Evolutionary conservation across 2,113 vertebrate species (phyloP), one percentile per base, ranked within the genome.

Genomic region (Pimephales promelas): DNA sequence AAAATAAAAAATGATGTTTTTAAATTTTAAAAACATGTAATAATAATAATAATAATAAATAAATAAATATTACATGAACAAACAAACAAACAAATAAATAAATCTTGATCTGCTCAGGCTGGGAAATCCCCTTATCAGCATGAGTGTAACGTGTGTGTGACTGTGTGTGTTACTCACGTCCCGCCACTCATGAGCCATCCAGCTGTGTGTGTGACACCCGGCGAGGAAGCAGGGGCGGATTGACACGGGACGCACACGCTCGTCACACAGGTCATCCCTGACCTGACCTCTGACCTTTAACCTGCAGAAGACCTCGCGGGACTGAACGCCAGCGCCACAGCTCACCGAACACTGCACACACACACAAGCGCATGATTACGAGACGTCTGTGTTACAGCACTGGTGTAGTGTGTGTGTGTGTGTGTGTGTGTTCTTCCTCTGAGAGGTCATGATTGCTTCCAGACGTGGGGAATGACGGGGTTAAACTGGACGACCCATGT

Each of bases 321-420:
- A 92, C 92, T 97, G 96, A 64, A 93, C 81, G 26, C 97, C 98
- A 0, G 84, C 86, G 20, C 97, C 97, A 76, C 97, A 98, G 87
- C 95, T 96, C 28, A 92, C 94, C 5, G 97, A 98, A 73, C 98
- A 99, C 98, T 98, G 10, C 31, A 84, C 91, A 79, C 1, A 73
- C 24, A 83, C 3, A 62, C 11, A 80, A 47, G 11, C 3, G 13
- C 13, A 16, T 13, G 45, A 13, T 49, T 16, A 49, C 13, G 47
- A 13, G 47, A 49, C 13, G 13, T 13, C 11, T 47, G 45, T 47
- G 45, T 45, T 45, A 40, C 36, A 36, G 5, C 34, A 36, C 34
- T 36, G 36, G 36, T 40, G 40, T 9, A 9, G 24, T 16, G 11
- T 5, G 57, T 61, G 24, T 61, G 57, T 59, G 3, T 59, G 10